Conservation (phyloP, 2,113 vertebrate species). For the Leucosticte australis region DNA sequence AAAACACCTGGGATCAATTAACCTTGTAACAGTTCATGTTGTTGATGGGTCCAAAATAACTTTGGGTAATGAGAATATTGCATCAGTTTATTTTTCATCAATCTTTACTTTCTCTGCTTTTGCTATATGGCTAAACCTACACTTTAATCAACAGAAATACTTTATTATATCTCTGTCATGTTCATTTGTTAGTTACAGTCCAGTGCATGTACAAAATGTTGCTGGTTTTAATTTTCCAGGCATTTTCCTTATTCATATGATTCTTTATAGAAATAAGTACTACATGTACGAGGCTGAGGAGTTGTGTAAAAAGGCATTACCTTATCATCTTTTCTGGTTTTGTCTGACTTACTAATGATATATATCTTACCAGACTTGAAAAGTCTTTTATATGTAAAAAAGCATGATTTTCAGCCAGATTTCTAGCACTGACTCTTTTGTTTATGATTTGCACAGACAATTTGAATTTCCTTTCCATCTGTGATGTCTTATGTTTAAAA, state of each 20-base stretch:
- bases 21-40: slow-evolving; percentile 64
- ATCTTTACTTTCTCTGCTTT: slow-evolving; percentile 16
- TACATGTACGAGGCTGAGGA: background rate
- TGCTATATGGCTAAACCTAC: background rate
- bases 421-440: background rate
- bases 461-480: background rate
- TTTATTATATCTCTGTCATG: background rate
- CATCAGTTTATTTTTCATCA: slow-evolving; percentile 6
- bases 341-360: background rate
- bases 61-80: slow-evolving; percentile 47
- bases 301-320: background rate
- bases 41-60: slow-evolving; percentile 56
- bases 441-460: background rate
- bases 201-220: background rate
- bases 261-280: background rate
- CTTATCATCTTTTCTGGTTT: background rate
- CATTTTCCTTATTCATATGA: background rate
- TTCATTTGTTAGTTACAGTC: background rate
- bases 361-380: background rate
- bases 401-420: background rate
- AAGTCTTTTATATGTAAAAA: background rate
- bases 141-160: background rate
- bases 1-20: slow-evolving; percentile 57
- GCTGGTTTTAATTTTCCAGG: slow-evolving; percentile 3
- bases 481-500: background rate